These are phyloP conservation scores for Drosophila dunni DNA, from an alignment of 1,140 invertebrate genomes.

Conservation along the genomic window DNA sequence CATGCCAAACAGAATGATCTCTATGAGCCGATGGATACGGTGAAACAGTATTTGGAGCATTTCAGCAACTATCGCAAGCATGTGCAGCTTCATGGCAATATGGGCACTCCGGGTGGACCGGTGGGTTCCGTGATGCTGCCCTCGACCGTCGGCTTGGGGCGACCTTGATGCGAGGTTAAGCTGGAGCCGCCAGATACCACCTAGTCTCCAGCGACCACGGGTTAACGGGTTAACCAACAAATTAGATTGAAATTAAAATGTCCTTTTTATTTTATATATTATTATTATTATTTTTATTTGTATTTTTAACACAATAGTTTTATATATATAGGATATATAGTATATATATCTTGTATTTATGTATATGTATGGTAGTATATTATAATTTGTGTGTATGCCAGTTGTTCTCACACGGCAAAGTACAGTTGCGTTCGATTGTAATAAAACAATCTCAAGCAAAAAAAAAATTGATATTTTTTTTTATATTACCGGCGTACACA, in stretches of 20 bases:
- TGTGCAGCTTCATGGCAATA: slow-evolving; percentile 47
- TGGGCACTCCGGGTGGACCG: slow-evolving; percentile 12
- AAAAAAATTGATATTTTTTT: slow-evolving; percentile 36
- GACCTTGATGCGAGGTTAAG: slow-evolving; percentile 70
- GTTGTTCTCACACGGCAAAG: slow-evolving; percentile 35
- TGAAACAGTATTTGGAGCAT: slow-evolving; percentile 97
- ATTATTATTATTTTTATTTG: slow-evolving; percentile 45
- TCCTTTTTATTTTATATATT: slow-evolving; percentile 8
- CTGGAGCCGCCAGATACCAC: slow-evolving; percentile 66
- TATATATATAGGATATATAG: slow-evolving; percentile 51
- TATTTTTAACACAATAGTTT: slow-evolving; percentile 53
- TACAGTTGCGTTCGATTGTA: slow-evolving; percentile 33
- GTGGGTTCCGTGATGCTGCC: slow-evolving; percentile 44
- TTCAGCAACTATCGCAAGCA: slow-evolving; percentile 94
- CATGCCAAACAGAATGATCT: slow-evolving; percentile 90
- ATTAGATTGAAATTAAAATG: slow-evolving; percentile 5
- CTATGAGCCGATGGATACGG: slow-evolving; percentile 95
- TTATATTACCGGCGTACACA: slow-evolving; percentile 12
- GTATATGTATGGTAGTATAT: slow-evolving; percentile 42
- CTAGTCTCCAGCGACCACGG: slow-evolving; percentile 43
- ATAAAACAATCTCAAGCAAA: neutral
- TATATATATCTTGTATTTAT: slow-evolving; percentile 29
- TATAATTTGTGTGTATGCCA: slow-evolving; percentile 34
- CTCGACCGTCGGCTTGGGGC: slow-evolving; percentile 40
- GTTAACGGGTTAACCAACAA: neutral